These are phyloP conservation scores for Pseudochirops cupreus DNA, from an alignment of 2,797 vertebrate genomes.

Conservation along the genomic window DNA sequence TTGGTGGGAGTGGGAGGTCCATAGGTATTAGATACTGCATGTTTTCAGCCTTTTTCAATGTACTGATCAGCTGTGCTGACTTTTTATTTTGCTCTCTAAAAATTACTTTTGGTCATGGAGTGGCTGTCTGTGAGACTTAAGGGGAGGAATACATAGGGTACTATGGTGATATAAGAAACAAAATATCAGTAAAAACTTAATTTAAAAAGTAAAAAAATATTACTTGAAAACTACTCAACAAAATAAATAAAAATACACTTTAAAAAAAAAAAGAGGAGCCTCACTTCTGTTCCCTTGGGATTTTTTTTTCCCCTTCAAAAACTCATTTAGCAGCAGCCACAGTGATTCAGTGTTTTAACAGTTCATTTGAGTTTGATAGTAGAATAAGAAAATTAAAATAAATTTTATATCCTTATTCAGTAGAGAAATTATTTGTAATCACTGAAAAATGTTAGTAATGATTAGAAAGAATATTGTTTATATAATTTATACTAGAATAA, in stretches of 20 bases:
- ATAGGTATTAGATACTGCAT: not conserved
- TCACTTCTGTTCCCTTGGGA: not conserved
- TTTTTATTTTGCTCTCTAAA: not conserved
- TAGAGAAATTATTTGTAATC: not conserved
- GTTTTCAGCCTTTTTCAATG: not conserved
- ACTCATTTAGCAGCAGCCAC: not conserved
- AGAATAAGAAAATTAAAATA: not conserved
- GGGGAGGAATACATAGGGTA: not conserved
- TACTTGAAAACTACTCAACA: not conserved
- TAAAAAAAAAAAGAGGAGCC: not conserved
- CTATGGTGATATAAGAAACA: not conserved
- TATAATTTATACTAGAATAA: conserved; percentile 35
- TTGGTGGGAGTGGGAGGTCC: not conserved
- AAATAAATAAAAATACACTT: not conserved
- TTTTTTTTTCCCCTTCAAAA: not conserved
- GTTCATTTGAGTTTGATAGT: not conserved
- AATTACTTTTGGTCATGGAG: not conserved
- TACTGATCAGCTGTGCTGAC: not conserved
- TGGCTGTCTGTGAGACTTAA: not conserved
- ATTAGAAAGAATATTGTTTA: conserved; percentile 53
- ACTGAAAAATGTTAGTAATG: not conserved
- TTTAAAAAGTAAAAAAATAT: not conserved
- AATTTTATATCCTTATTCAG: not conserved
- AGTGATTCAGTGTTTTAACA: not conserved
- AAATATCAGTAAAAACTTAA: not conserved